Evolutionary conservation across 2,797 vertebrate genomes (phyloP).

Genomic region (Muscicapa comitata): DNA sequence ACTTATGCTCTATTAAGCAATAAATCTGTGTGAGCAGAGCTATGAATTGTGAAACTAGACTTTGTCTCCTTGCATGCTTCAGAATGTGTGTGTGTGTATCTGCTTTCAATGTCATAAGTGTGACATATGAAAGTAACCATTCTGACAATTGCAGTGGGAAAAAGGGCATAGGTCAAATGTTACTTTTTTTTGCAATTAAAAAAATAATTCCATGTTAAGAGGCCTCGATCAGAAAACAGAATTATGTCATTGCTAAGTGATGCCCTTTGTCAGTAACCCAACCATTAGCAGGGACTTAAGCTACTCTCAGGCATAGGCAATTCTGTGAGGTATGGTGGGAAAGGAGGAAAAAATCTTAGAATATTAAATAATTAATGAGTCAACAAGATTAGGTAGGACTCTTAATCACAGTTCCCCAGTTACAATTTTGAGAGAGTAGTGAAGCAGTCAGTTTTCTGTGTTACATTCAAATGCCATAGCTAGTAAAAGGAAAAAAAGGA

Average conservation of each 20-base stretch:
- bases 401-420: background rate
- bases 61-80: background rate
- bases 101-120: background rate
- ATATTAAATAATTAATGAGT: background rate
- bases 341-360: background rate
- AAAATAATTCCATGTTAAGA: background rate
- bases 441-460: background rate
- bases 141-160: background rate
- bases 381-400: background rate
- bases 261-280: background rate
- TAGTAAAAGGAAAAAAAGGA: background rate
- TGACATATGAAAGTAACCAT: background rate
- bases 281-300: background rate
- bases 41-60: background rate
- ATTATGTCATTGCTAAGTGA: background rate
- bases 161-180: background rate
- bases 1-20: background rate
- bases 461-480: background rate
- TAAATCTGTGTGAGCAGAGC: background rate
- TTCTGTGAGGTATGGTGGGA: background rate
- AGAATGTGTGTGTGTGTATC: background rate
- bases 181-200: background rate
- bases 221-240: background rate
- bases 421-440: background rate
- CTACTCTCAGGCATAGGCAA: background rate